Evolutionary conservation across 2,888 invertebrate genomes (phyloP).

Genomic region (Yponomeuta evonymella): DNA sequence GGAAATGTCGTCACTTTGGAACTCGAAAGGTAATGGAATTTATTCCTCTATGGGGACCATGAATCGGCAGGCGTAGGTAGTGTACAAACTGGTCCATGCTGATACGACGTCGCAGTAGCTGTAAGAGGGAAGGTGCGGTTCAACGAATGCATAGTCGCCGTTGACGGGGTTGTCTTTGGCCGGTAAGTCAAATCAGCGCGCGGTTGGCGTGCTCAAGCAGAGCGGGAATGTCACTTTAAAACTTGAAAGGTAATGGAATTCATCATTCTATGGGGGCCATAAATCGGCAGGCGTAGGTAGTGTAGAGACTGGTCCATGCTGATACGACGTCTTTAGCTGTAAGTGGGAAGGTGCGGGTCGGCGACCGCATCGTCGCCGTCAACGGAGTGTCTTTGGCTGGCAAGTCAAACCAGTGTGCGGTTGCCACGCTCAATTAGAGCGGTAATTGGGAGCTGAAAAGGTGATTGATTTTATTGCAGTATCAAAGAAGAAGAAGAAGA

Average conservation of each 20-base stretch:
- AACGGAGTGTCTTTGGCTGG: slow-evolving; percentile 96
- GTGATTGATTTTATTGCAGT: slow-evolving; percentile 25
- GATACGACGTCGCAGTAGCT: slow-evolving; percentile 82
- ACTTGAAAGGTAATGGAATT: slow-evolving; percentile 79
- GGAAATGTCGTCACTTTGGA: slow-evolving; percentile 93
- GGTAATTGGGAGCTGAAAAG: slow-evolving; percentile 93
- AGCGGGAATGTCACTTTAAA: slow-evolving; percentile 93
- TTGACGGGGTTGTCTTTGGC: slow-evolving; percentile 94
- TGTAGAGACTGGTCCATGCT: no score
- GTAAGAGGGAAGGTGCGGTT: slow-evolving; percentile 94
- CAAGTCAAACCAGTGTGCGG: slow-evolving; percentile 97
- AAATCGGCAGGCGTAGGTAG: no score
- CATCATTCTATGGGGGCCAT: not conserved
- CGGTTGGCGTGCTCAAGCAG: slow-evolving; percentile 96
- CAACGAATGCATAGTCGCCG: slow-evolving; percentile 98
- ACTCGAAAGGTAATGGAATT: slow-evolving; percentile 79
- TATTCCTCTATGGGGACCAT: not conserved
- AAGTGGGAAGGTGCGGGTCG: slow-evolving; percentile 86
- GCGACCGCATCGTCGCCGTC: slow-evolving; percentile 99
- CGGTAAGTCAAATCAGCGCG: slow-evolving; percentile 97
- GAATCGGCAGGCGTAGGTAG: no score
- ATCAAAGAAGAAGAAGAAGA: no score
- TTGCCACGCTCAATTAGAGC: slow-evolving; percentile 95
- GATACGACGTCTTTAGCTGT: no score
- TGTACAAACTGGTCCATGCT: no score